Base-by-base conservation (phyloP, 1,140 invertebrate genomes). In the Ctenoplectra terminalis region DNA sequence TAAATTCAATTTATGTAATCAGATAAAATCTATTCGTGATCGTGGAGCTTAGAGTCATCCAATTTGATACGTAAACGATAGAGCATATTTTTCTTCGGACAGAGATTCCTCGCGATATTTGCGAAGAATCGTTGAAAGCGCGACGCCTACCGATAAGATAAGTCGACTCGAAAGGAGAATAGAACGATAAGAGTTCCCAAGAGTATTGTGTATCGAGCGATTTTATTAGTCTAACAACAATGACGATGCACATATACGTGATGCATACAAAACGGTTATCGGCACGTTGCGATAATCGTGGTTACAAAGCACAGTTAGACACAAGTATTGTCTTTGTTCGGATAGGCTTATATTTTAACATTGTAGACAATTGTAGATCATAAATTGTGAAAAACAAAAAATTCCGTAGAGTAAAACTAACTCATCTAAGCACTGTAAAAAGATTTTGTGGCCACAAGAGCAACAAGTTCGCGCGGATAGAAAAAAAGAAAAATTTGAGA, bases 141-240 rank as follows among this genome's bases (percentile, higher is more conserved):
- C 58, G 56, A 71, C 72, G 56, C 11, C 29, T 71, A 29, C 37
- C 31, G 85, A 87, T 87, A 87, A 87, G 85, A 87, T 87, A 87
- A 86, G 46, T 70, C 40, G 26, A 26, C 17, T 46, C 43, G 37
- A 61, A 76, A 77, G 54, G 43, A 79, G 56, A 54, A 86, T 83
- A 64, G 50, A 50, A 83, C 43, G 85, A 86, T 86, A 85, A 85
- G 70, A 69, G 54, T 54, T 58, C 29, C 58, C 71, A n/a, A 17
- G 20, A 70, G 23, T 70, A 64, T 74, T 46, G 20, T 69, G n/a
- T 20, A 1, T 17, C 37, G 31, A 11, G 20, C 29, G 9, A 48
- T 61, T 79, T 50, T 71, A 13, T 56, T 48, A 43, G 34, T 52
- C 11, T 7, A 71, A n/a, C 56, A 46, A 29, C 34, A 58, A 84